Percentiles rank a stretch among this genome's conserved stretches.
These are phyloP conservation scores for Tragopan temminckii DNA, from an alignment of 2,797 vertebrate species.

Conservation along the genomic window DNA sequence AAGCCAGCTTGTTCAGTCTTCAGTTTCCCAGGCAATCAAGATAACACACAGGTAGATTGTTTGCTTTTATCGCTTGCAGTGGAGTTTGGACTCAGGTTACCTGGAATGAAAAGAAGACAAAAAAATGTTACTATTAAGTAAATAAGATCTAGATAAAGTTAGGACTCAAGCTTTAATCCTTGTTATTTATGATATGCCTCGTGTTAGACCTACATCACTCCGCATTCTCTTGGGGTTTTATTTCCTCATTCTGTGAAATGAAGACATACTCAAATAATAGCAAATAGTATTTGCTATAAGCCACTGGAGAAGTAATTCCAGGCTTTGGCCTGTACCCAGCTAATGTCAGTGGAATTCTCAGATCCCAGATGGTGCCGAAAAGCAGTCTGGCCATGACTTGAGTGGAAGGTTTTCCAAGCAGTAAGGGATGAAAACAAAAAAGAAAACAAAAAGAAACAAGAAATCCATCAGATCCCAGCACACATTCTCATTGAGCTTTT, in stretches of 20 bases:
- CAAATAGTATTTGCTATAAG: background rate
- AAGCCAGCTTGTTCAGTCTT: constrained; percentile 46
- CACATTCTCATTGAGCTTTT: background rate
- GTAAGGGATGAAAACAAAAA: background rate
- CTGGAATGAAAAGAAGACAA: constrained; percentile 60
- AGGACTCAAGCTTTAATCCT: background rate
- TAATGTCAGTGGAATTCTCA: background rate
- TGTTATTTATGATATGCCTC: background rate
- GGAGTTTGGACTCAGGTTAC: constrained; percentile 66
- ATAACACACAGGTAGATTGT: constrained; percentile 71
- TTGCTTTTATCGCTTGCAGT: constrained; percentile 59
- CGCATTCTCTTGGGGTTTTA: background rate
- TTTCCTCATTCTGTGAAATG: constrained; percentile 17
- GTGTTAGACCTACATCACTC: background rate
- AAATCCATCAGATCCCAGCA: background rate
- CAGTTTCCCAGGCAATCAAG: constrained; percentile 59
- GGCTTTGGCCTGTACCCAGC: background rate
- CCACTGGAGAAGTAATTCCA: background rate
- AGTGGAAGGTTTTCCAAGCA: background rate
- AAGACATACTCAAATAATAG: background rate
- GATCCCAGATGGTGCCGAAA: background rate
- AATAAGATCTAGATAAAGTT: constrained; percentile 1
- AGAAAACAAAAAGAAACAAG: too few relatives aligned
- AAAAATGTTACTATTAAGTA: constrained; percentile 9
- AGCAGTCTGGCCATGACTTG: background rate